phyloP scores from a whole-genome alignment of 2,797 vertebrate species.

The Lophotriccus pileatus region DNA sequence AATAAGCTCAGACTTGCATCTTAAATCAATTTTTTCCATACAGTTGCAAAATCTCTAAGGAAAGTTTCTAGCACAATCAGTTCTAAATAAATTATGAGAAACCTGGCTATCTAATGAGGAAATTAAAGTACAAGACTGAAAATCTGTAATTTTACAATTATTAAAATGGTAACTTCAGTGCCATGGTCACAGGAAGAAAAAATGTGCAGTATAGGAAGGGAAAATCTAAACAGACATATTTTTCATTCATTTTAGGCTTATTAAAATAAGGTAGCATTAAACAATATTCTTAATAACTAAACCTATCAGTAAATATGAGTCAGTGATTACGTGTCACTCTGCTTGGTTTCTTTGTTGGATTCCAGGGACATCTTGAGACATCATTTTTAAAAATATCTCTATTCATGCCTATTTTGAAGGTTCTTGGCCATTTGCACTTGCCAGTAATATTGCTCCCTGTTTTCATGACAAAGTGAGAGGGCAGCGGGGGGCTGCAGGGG shows the following conservation, averaged over 20 bases:
- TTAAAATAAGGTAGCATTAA: background rate
- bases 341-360: background rate
- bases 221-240: background rate
- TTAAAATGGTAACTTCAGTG: background rate
- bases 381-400: accelerated
- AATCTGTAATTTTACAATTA: background rate
- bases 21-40: background rate
- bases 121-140: background rate
- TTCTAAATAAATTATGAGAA: background rate
- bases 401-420: background rate
- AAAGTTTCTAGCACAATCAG: background rate
- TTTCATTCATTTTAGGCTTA: background rate
- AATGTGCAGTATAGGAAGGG: background rate
- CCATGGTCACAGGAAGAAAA: background rate
- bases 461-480: background rate
- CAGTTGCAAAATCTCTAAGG: conserved; percentile 12
- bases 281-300: background rate
- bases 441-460: background rate
- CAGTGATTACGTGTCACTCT: background rate
- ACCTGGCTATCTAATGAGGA: background rate
- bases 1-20: background rate
- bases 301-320: background rate
- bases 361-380: background rate
- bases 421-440: background rate
- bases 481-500: background rate